Percentiles rank a stretch among this genome's conserved stretches.
Conservation (phyloP, 2,113 vertebrate species). For the Phalacrocorax carbo region DNA sequence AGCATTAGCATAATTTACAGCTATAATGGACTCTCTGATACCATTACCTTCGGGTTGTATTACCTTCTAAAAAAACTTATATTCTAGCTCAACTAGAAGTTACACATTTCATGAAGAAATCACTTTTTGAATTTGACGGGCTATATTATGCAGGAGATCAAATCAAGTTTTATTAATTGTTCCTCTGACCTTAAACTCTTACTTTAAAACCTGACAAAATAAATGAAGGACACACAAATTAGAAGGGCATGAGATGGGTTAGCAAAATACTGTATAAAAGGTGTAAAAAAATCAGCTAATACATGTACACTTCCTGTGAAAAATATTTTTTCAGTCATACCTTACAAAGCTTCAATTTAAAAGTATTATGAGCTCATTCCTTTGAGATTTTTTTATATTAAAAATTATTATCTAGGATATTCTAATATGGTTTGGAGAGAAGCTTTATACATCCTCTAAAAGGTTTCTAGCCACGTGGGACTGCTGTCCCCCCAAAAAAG, state of each 20-base stretch:
- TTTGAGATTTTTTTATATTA: neutral
- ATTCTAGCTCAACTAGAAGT: neutral
- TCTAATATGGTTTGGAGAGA: neutral
- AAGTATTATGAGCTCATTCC: neutral
- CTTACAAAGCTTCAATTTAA: neutral
- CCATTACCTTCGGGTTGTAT: neutral
- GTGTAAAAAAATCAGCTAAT: neutral
- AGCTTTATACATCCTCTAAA: neutral
- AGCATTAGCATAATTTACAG: neutral
- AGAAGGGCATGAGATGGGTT: neutral
- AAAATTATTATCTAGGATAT: neutral
- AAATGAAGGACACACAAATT: neutral
- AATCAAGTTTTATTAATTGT: neutral
- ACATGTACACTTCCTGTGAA: neutral
- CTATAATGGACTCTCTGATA: neutral
- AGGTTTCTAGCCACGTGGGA: neutral
- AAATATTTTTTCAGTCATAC: neutral
- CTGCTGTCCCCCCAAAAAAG: fast-evolving
- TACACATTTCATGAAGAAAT: neutral
- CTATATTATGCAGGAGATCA: neutral
- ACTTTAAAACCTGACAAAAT: neutral
- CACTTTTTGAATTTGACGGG: neutral
- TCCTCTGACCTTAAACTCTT: neutral
- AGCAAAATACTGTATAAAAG: neutral
- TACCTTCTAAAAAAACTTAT: neutral